Base-by-base conservation (phyloP, 1,140 invertebrate genomes). In the Aphidius ervi region DNA sequence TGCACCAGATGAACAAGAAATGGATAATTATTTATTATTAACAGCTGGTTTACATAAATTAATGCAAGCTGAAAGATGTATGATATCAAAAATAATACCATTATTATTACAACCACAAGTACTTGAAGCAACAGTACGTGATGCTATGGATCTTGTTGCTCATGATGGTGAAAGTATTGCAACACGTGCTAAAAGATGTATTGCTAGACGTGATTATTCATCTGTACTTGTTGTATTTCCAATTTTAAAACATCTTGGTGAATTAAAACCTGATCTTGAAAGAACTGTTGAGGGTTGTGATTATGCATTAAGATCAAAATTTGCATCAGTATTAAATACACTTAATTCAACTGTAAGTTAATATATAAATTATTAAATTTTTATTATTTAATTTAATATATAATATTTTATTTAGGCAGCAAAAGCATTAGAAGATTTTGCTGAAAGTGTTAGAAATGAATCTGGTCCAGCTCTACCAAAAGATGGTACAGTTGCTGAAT, bases 401-500 rank as follows among this genome's bases (percentile, higher is more conserved):
- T 16, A 16, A 16, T 16, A 16, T 20, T 23, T 39, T 58, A 46
- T 45, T 5, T 48, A 94, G 91, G 93, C 92, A 50, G 85, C 88
- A 41, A 92, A 93, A 80, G 90, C 92, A 23, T 79, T 98, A 63
- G 95, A 98, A 76, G 93, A 96, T 69, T 97, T 97, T 75, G 87
- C 94, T 54, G 94, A 97, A 70, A 93, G 88, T 67, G 87, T 98
- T 50, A 85, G 92, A 69, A 87, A 86, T 61, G 94, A 97, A 74
- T 86, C 86, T 9, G 89, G 91, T 43, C 86, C 88, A 5, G 87
- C 88, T 65, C 84, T 96, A 69, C 94, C 96, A 1, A 91, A 89
- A 76, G 96, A 98, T 83, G 96, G 95, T 60, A 98, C 95, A 1
- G 95, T 98, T 31, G 95, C 97, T 74, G 94, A 98, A 79, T 81